A percentile compares a stretch with the other conserved stretches of the same genome.
These are phyloP conservation scores for Cydia amplana DNA, from an alignment of 1,140 invertebrate genomes.

Conservation along the genomic window DNA sequence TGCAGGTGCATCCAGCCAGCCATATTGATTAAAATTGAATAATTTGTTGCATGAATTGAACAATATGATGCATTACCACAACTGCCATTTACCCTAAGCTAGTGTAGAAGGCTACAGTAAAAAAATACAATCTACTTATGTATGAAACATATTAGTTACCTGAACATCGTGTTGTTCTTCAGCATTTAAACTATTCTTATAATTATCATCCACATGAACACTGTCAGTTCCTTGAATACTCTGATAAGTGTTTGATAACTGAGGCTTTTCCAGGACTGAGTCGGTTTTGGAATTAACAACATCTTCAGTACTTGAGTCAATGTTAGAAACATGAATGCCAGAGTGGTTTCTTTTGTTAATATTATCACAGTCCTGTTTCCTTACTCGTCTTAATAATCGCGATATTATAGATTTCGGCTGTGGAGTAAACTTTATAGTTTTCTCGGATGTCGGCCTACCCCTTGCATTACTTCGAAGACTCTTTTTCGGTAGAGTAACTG, in stretches of 20 bases:
- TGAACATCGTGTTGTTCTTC: background rate
- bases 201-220: background rate
- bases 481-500: background rate
- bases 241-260: background rate
- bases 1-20: too few species aligned
- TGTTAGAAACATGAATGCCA: background rate
- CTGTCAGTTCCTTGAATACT: background rate
- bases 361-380: conserved; percentile 21
- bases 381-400: conserved; percentile 44
- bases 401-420: conserved; percentile 62
- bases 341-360: background rate
- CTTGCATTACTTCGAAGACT: conserved; percentile 42
- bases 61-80: background rate
- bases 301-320: background rate
- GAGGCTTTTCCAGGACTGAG: background rate
- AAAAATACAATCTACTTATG: too few species aligned
- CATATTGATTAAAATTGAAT: too few species aligned
- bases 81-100: background rate
- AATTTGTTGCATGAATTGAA: background rate
- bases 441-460: conserved; percentile 54
- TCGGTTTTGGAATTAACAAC: background rate
- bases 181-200: background rate
- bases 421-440: conserved; percentile 55
- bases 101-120: background rate
- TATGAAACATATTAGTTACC: background rate